Evolutionary conservation across 2,888 invertebrate species (phyloP).

Genomic region (Clitarchus hookeri): DNA sequence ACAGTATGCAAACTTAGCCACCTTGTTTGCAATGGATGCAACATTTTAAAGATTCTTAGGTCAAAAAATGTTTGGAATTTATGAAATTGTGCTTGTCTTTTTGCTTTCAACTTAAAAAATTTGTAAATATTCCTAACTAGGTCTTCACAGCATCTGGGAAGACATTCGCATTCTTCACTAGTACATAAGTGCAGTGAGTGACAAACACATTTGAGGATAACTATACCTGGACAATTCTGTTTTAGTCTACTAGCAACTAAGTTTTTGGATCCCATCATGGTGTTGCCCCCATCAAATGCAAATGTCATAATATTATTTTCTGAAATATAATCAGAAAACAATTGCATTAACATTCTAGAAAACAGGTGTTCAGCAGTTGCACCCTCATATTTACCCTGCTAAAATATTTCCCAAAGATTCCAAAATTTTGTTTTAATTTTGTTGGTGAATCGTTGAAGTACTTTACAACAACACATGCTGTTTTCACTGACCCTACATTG

Average conservation of each 20-base stretch:
- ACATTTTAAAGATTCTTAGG: conserved; percentile 43
- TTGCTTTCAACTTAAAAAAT: conserved; percentile 44
- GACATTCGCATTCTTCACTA: conserved; percentile 47
- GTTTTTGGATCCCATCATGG: conserved; percentile 47
- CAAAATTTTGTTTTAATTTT: too few species aligned
- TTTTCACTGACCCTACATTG: too few species aligned
- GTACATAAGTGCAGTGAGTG: conserved; percentile 50
- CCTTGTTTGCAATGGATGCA: conserved; percentile 47
- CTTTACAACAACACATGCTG: too few species aligned
- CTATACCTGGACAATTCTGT: conserved; percentile 43
- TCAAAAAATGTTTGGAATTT: conserved; percentile 45
- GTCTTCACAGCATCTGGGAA: conserved; percentile 48
- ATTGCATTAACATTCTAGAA: too few species aligned
- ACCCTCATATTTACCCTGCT: too few species aligned
- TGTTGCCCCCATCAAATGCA: conserved; percentile 34
- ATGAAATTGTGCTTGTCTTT: conserved; percentile 42
- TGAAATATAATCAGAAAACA: too few species aligned
- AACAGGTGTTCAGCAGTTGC: too few species aligned
- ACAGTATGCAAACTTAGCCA: conserved; percentile 43
- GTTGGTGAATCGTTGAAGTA: too few species aligned
- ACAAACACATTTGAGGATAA: conserved; percentile 48
- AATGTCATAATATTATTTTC: too few species aligned
- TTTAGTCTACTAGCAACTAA: conserved; percentile 46
- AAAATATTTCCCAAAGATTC: too few species aligned
- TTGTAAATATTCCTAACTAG: conserved; percentile 47